Evolutionary conservation across 2,113 vertebrate species (phyloP), one percentile per base, ranked within the genome.

Genomic region (Melierax canorus): DNA sequence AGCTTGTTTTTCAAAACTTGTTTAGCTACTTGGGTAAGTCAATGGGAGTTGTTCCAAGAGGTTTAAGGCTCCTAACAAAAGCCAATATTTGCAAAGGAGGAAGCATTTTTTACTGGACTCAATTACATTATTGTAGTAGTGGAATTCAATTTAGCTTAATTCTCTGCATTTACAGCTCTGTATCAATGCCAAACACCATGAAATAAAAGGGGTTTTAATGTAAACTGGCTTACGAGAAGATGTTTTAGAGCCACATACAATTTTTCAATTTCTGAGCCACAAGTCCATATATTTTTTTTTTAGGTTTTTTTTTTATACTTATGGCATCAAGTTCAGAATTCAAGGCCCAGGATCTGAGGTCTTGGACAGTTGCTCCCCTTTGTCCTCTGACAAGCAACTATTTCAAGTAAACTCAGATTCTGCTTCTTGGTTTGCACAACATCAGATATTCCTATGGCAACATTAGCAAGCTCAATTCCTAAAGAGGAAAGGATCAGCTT

Each of bases 61-160:
- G n/a, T 36, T 72, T 56, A 63, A 81, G 23, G 30, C 48, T 81
- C 24, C 38, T 77, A 80, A 81, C 8, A 15, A 34, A 63, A 41
- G 23, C 32, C 63, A 80, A 4, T 24, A 56, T 62, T 79, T 71
- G 51, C n/a, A 56, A 43, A 74, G 8, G 18, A 80, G 4, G 20
- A 76, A 58, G 39, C 43, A 39, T 51, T 76, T 73, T 41, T 92
- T 71, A 71, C 34, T 66, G 34, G n/a, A 50, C 20, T 90, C 43
- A 29, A 27, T 69, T 59, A 39, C 55, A n/a, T 39, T 45, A 84
- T 15, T 62, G 38, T 43, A 38, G n/a, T 38, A 71, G 22, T 53
- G 15, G 30, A 76, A 79, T 62, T 94, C 46, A 60, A 41, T 92
- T 94, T 62, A 72, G 30, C 73, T 75, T 80, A 63, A 77, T 81